Evolutionary conservation across 2,888 invertebrate genomes (phyloP).

Genomic region (Hoplodrina ambigua): DNA sequence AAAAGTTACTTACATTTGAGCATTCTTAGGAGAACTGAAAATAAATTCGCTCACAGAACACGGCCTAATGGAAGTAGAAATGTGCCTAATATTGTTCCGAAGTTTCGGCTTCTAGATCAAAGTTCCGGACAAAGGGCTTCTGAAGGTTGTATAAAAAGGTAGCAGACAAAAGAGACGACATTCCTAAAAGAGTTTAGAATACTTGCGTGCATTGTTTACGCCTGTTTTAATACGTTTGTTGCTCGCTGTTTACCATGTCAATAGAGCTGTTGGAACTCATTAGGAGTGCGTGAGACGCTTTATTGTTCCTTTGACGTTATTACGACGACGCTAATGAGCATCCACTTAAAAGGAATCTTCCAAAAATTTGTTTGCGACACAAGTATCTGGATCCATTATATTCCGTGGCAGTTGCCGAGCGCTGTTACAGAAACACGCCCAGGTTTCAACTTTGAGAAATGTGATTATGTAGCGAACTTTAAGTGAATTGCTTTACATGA

Average conservation of each 20-base stretch:
- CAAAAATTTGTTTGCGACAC: slow-evolving; percentile 69
- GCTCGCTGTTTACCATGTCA: slow-evolving; percentile 42
- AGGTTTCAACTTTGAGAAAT: slow-evolving; percentile 81
- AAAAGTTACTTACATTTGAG: slow-evolving; percentile 50
- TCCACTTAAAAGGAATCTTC: slow-evolving; percentile 65
- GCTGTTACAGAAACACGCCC: slow-evolving; percentile 67
- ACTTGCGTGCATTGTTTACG: slow-evolving; percentile 32
- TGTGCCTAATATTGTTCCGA: slow-evolving; percentile 60
- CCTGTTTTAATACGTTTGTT: slow-evolving; percentile 41
- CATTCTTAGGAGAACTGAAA: slow-evolving; percentile 59
- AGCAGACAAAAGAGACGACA: slow-evolving; percentile 29
- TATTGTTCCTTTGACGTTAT: slow-evolving; percentile 51
- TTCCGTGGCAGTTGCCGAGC: slow-evolving; percentile 67
- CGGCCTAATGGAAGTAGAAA: slow-evolving; percentile 58
- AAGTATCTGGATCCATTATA: slow-evolving; percentile 74
- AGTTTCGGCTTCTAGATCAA: slow-evolving; percentile 61
- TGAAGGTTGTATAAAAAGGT: slow-evolving; percentile 44
- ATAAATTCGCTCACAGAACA: slow-evolving; percentile 59
- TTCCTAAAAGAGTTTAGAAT: slow-evolving; percentile 26
- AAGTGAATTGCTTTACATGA: slow-evolving; percentile 85
- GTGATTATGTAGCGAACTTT: slow-evolving; percentile 85
- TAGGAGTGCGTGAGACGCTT: slow-evolving; percentile 40
- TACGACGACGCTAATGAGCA: slow-evolving; percentile 68
- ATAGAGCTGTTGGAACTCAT: slow-evolving; percentile 50
- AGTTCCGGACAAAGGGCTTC: slow-evolving; percentile 52